phyloP scores from a whole-genome alignment of 1,140 invertebrate genomes.

The Hyposmocoma kahamanoa region DNA sequence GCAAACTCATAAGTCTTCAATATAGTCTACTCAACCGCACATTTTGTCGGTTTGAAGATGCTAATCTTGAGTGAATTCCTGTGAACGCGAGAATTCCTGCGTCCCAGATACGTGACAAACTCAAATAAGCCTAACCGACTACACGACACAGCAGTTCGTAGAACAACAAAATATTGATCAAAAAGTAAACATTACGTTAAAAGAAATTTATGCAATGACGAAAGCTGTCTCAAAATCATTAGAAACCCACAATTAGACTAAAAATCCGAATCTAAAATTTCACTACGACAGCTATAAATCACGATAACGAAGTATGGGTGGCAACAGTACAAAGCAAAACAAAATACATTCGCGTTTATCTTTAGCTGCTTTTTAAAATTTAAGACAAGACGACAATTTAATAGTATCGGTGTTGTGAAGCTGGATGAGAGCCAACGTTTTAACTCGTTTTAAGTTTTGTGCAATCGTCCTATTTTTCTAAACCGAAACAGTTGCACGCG shows the following conservation, averaged over 20 bases:
- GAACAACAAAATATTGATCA: no score
- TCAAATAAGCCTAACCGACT: no score
- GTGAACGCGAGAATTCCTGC: slow-evolving; percentile 37
- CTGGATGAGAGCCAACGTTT: slow-evolving; percentile 61
- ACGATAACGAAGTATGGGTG: slow-evolving; percentile 4
- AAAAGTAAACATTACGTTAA: no score
- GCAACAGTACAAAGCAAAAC: slow-evolving; percentile 2
- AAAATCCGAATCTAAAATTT: not conserved
- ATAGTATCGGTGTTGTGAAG: slow-evolving; percentile 48
- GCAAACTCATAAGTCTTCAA: not conserved
- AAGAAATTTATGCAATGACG: no score
- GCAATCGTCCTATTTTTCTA: slow-evolving; percentile 71
- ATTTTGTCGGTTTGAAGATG: slow-evolving; percentile 16
- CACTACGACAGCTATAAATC: slow-evolving; percentile 1
- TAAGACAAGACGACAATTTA: slow-evolving; percentile 43
- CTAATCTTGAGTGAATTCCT: slow-evolving; percentile 41
- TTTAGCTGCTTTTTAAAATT: slow-evolving; percentile 23
- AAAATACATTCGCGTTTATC: slow-evolving; percentile 9
- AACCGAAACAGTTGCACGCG: slow-evolving; percentile 59
- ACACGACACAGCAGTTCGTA: no score
- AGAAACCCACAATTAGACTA: not conserved
- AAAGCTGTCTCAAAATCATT: not conserved
- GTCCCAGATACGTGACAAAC: slow-evolving; percentile 41
- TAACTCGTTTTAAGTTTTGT: slow-evolving; percentile 58
- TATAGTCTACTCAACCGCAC: not conserved